Conservation (phyloP, 2,797 vertebrate genomes). For the Chaetodon trifasciatus region DNA sequence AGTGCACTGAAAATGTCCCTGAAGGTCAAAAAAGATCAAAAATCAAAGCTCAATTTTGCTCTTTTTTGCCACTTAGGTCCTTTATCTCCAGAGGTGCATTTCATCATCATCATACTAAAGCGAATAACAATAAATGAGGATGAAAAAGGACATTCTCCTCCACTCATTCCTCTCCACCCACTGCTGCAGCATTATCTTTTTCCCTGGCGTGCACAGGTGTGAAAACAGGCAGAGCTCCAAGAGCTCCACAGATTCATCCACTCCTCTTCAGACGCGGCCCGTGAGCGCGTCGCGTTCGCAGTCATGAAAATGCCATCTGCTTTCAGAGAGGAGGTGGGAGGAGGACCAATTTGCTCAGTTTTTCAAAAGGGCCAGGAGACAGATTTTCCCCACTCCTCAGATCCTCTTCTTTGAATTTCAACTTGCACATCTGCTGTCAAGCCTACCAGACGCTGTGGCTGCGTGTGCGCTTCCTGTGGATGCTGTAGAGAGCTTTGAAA, state of each 20-base stretch:
- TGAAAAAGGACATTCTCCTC: background rate
- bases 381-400: background rate
- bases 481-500: too few species aligned
- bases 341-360: conserved; percentile 7
- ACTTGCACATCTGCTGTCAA: conserved; percentile 4
- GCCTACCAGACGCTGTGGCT: background rate
- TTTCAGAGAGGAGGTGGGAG: conserved; percentile 41
- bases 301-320: conserved; percentile 58
- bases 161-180: background rate
- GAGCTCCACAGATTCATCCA: conserved; percentile 27
- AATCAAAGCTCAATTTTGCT: too few species aligned
- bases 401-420: conserved; percentile 24
- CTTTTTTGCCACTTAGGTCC: background rate
- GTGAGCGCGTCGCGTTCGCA: conserved; percentile 7
- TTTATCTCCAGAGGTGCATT: background rate
- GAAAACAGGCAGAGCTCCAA: conserved; percentile 47
- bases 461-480: background rate
- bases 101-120: background rate
- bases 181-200: background rate
- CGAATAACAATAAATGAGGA: background rate
- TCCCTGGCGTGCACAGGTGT: conserved; percentile 44
- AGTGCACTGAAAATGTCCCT: background rate
- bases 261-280: background rate
- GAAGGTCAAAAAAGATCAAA: background rate
- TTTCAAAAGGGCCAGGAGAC: conserved; percentile 19